Evolutionary conservation across 2,888 invertebrate species (phyloP).

Genomic region (Branchellion lobata): DNA sequence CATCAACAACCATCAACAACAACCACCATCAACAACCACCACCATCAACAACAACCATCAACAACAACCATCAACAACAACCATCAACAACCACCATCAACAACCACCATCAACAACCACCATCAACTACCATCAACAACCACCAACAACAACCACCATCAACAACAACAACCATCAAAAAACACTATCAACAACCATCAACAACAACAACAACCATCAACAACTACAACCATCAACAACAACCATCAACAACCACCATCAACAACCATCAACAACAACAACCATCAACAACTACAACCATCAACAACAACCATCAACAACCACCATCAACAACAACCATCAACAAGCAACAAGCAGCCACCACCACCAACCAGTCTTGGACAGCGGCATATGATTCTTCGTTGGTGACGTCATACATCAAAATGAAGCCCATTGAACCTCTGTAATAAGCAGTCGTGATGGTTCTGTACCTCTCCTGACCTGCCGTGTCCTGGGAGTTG

Average conservation of each 20-base stretch:
- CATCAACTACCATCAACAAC: too few relatives aligned
- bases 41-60: too few relatives aligned
- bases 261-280: background rate
- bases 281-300: background rate
- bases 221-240: too few relatives aligned
- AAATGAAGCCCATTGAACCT: conserved; percentile 98
- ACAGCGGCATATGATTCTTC: conserved; percentile 99
- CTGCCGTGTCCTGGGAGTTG: conserved; percentile 83
- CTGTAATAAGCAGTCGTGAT: conserved; percentile 99
- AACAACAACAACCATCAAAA: too few relatives aligned
- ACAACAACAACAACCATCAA: too few relatives aligned
- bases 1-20: too few relatives aligned
- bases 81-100: too few relatives aligned
- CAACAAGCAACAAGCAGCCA: background rate
- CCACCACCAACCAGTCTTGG: conserved; percentile 84
- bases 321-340: background rate
- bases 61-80: too few relatives aligned
- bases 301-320: background rate
- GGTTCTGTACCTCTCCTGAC: conserved; percentile 96
- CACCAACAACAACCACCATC: too few relatives aligned
- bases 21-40: too few relatives aligned
- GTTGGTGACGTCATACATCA: conserved; percentile 99
- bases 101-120: too few relatives aligned
- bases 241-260: conserved; percentile 8
- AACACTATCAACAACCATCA: too few relatives aligned